Conservation (phyloP, 2,797 vertebrate species). For the Pachyuromys duprasi region DNA sequence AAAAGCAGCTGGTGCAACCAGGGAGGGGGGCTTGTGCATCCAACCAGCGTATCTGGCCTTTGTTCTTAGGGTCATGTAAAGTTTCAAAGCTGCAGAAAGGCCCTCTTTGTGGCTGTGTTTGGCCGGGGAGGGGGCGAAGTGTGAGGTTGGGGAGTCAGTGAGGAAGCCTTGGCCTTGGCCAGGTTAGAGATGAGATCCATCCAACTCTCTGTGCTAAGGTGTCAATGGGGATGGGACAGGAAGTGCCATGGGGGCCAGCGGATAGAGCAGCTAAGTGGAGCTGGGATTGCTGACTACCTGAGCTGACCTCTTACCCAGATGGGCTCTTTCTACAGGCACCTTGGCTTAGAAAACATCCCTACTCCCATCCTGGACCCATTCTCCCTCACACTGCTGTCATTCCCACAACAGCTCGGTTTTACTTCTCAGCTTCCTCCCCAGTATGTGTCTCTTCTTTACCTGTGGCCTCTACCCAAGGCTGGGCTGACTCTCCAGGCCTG, state of each 20-base stretch:
- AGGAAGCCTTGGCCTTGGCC: neutral
- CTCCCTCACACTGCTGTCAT: rapidly evolving
- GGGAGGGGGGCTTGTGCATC: neutral
- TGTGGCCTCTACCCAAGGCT: neutral
- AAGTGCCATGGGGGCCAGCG: too few species aligned
- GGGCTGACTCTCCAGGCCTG: neutral
- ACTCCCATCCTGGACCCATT: neutral
- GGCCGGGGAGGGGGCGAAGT: rapidly evolving
- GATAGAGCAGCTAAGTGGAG: neutral
- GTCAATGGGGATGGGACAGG: neutral
- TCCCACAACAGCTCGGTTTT: neutral
- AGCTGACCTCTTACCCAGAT: neutral
- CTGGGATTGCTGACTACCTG: neutral
- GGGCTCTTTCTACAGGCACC: too few species aligned
- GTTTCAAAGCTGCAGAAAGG: neutral
- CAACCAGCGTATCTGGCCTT: neutral
- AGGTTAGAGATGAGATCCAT: neutral
- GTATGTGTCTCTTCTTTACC: neutral
- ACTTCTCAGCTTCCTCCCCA: neutral
- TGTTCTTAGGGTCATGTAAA: neutral
- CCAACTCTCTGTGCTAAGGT: neutral
- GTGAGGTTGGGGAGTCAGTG: neutral
- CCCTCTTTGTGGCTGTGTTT: neutral
- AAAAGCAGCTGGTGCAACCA: neutral
- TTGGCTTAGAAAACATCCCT: neutral